Evolutionary conservation across 2,888 invertebrate species (phyloP), one percentile per base, ranked within the genome.

Genomic region (Lasioglossum pauxillum): DNA sequence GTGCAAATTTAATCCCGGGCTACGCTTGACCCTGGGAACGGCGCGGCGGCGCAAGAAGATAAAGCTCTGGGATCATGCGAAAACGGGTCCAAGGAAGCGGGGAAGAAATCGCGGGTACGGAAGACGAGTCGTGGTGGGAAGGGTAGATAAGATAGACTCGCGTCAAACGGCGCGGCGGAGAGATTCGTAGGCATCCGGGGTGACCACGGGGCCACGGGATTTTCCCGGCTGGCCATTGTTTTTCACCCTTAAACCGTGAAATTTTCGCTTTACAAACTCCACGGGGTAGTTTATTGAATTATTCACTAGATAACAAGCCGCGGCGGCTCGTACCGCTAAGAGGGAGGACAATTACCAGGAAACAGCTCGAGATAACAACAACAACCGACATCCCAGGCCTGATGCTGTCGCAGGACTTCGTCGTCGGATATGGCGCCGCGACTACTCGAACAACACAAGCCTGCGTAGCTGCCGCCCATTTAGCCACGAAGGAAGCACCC

Each of bases 331-430:
- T 86, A 87, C 91, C 81, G 89, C 92, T 92, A 93, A 92, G 92
- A 91, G 93, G 89, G 90, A 93, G 93, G 95, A 95, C 95, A 95
- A 95, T 95, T 95, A 94, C 94, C 93, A 94, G 95, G 95, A 94
- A 95, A 94, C 93, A 93, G 92, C 92, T 90, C 91, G 93, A 94
- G 94, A 94, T 95, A 94, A 95, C 94, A 94, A 93, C 93, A 93
- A 92, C 93, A 92, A 92, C 92, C 92, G 89, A 89, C 90, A 90
- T 86, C 86, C 89, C 82, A 89, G 91, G 87, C 91, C 89, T 90
- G 86, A 88, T 86, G 84, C 81, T 84, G 90, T 80, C 86, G 90
- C 90, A 88, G 85, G 88, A 89, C 88, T 91, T 89, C 87, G 88
- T 88, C 82, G 85, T 84, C 89, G 88, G 89, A 90, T 90, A 90